Percentiles rank a stretch among this genome's conserved stretches.
Conservation (phyloP, 2,113 vertebrate genomes). For the Cathartes aura region DNA sequence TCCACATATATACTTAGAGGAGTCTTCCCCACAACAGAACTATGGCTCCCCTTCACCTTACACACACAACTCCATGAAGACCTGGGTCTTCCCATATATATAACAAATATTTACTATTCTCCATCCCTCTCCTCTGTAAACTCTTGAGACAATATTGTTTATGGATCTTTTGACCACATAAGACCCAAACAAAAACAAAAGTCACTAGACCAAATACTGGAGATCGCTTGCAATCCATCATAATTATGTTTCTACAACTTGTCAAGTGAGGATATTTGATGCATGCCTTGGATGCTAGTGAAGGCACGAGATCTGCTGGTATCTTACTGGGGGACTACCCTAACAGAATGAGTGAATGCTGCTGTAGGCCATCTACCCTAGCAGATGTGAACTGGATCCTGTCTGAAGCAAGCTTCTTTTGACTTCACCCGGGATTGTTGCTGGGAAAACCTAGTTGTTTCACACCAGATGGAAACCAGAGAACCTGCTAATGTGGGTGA, state of each 20-base stretch:
- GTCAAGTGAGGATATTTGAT: neutral
- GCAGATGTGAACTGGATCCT: neutral
- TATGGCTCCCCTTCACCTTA: neutral
- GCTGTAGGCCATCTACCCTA: neutral
- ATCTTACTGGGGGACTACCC: neutral
- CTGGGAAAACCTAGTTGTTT: neutral
- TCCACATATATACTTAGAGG: neutral
- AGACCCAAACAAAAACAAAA: neutral
- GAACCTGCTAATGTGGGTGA: neutral
- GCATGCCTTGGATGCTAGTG: neutral
- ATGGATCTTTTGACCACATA: neutral
- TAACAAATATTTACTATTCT: neutral
- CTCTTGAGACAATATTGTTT: neutral
- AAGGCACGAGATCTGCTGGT: neutral
- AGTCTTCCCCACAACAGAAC: neutral
- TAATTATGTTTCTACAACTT: neutral
- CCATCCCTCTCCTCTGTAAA: neutral
- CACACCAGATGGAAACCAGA: neutral
- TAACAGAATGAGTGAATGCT: neutral
- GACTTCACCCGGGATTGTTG: neutral
- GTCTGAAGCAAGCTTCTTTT: neutral
- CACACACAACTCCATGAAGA: neutral
- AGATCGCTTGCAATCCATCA: neutral
- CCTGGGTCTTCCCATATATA: neutral
- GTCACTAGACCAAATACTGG: neutral